These are phyloP conservation scores for Neoitamus cyanurus DNA, from an alignment of 2,888 invertebrate genomes.

Conservation along the genomic window DNA sequence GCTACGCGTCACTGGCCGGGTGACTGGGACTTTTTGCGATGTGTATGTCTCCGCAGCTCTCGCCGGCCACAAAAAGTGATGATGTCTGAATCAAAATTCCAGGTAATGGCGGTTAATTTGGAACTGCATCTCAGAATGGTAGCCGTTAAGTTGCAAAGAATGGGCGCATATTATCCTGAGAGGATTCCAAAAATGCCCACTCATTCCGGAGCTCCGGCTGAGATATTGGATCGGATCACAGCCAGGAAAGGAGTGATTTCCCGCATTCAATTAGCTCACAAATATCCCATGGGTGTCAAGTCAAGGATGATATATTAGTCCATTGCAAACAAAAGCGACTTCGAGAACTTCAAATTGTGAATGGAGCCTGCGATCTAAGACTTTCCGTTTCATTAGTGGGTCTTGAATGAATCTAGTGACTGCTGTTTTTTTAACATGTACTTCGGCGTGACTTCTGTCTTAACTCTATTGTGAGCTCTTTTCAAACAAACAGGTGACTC, in stretches of 20 bases:
- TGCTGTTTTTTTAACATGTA: not conserved
- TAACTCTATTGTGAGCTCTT: not conserved
- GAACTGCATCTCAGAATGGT: not conserved
- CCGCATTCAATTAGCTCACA: not conserved
- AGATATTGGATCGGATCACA: not conserved
- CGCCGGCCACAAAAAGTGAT: not conserved
- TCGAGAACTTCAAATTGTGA: not conserved
- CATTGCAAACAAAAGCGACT: not conserved
- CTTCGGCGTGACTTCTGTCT: not conserved
- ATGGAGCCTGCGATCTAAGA: not conserved
- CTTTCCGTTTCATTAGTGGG: not conserved
- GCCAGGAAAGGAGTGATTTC: not conserved
- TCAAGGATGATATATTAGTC: not conserved
- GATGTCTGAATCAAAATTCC: conserved; percentile 21
- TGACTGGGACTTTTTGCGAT: conserved; percentile 15
- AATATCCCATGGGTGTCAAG: not conserved
- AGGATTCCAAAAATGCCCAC: not conserved
- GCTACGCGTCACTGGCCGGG: not conserved
- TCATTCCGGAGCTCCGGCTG: not conserved
- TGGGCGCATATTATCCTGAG: not conserved
- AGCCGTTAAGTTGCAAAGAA: conserved; percentile 3
- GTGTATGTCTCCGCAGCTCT: not conserved
- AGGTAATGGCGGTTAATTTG: conserved; percentile 34
- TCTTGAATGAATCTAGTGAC: not conserved
- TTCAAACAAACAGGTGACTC: not conserved